Evolutionary conservation across 2,888 invertebrate species (phyloP).

Genomic region (Sicus ferrugineus): DNA sequence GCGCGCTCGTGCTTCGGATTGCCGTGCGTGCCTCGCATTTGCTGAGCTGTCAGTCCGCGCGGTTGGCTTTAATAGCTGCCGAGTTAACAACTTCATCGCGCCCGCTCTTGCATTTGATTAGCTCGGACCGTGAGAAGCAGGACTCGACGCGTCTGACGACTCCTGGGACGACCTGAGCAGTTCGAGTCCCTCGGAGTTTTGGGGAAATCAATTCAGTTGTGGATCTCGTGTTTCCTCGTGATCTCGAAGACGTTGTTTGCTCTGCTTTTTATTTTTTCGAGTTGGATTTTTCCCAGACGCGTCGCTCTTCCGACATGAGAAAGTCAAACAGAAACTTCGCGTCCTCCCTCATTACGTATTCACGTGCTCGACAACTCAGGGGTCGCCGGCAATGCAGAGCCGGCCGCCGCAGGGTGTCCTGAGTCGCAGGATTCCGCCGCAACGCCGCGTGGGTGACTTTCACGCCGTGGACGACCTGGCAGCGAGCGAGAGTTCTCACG

Average conservation of each 20-base stretch:
- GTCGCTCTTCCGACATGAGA: not conserved
- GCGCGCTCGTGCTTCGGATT: no score
- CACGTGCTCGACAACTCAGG: no score
- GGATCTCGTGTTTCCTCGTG: no score
- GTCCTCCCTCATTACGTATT: not conserved
- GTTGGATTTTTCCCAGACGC: no score
- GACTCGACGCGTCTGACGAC: no score
- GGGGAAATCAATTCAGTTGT: no score
- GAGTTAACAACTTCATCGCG: conserved; percentile 18
- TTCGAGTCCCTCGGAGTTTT: no score
- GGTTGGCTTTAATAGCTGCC: conserved; percentile 22
- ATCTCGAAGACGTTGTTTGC: no score
- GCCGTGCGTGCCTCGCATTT: not conserved
- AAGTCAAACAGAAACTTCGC: not conserved
- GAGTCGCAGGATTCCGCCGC: not conserved
- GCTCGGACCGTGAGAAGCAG: not conserved
- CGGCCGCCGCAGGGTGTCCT: not conserved
- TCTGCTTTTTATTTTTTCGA: no score
- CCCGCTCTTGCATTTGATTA: not conserved
- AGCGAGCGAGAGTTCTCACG: not conserved
- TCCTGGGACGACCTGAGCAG: no score
- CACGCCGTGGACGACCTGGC: not conserved
- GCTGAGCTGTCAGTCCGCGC: conserved; percentile 16
- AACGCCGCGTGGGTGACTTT: conserved; percentile 4
- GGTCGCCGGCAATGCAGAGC: no score